Evolutionary conservation across 2,888 invertebrate species (phyloP), one percentile per base, ranked within the genome.

Genomic region (Pseudococcus longispinus): DNA sequence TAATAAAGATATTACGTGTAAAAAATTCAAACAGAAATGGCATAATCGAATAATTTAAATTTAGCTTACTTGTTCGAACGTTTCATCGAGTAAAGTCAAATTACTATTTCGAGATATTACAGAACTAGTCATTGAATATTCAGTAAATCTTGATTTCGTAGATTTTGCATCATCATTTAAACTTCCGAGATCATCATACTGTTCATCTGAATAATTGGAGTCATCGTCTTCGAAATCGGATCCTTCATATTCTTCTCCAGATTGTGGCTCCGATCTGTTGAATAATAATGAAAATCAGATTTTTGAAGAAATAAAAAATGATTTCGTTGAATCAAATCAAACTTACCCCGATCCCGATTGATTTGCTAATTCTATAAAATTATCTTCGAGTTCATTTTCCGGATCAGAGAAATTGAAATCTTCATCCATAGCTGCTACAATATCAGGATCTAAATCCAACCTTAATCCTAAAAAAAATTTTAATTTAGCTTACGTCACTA

Each of bases 91-190:
- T 20, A 96, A 90, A 0, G 94, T 92, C 0, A 98, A 92, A 11
- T 96, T 95, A 85, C 96, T 93, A 91, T 96, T 97, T 86, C 98
- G 93, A 20, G 93, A 92, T 32, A 98, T 95, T 1, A 97, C 95
- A 89, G 97, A 97, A 42, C 97, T 97, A 0, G 95, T 95, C 95
- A 98, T 95, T 0, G 98, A 98, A 91, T 98, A 98, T 89, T 96
- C 95, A 0, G 98, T 97, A 91, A 98, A 98, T 11, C 95, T 92
- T 0, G 97, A 96, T 90, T 95, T 96, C 0, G 95, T 95, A 90
- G 97, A 97, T 89, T 95, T 95, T 77, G 94, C 93, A 87, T 89
- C 90, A 20, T 86, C 86, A 26, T 87, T 87, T 89, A 92, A 92
- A 74, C 89, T 88, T 37, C 83, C 89, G 18, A 92, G 90, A 89